A percentile compares a stretch with the other conserved stretches of the same genome.
These are phyloP conservation scores for Cichladusa arquata DNA, from an alignment of 2,113 vertebrate genomes.

Conservation along the genomic window DNA sequence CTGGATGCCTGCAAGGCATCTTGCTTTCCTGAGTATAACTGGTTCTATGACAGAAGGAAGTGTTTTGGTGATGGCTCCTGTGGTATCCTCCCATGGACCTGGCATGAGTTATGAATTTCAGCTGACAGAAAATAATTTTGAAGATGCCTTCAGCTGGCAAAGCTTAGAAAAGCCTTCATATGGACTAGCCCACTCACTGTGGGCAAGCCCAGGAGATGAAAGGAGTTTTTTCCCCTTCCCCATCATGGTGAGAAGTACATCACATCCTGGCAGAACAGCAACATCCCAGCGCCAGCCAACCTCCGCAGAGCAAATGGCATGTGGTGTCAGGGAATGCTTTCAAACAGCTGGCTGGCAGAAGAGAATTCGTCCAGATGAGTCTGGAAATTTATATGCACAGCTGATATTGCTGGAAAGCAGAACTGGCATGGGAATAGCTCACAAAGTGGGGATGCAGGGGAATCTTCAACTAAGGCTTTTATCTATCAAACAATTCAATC, in stretches of 20 bases:
- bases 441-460: not conserved
- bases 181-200: not conserved
- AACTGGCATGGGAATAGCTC: constrained; percentile 44
- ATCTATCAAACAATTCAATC: constrained; percentile 2
- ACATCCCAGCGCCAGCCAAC: not conserved
- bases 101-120: not conserved
- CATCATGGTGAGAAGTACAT: not conserved
- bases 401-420: constrained; percentile 61
- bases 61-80: not conserved
- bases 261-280: not conserved
- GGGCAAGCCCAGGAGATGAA: not conserved
- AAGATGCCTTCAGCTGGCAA: not conserved
- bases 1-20: not conserved
- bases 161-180: not conserved
- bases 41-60: not conserved
- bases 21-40: not conserved
- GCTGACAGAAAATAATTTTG: not conserved
- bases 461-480: constrained; percentile 47
- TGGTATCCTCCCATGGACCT: not conserved
- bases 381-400: constrained; percentile 51
- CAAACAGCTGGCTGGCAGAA: constrained; percentile 28
- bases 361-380: constrained; percentile 26
- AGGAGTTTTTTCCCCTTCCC: not conserved
- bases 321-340: constrained; percentile 15
- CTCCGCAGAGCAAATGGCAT: not conserved